Conservation (phyloP, 1,140 invertebrate genomes). For the Drosophila hydei region DNA sequence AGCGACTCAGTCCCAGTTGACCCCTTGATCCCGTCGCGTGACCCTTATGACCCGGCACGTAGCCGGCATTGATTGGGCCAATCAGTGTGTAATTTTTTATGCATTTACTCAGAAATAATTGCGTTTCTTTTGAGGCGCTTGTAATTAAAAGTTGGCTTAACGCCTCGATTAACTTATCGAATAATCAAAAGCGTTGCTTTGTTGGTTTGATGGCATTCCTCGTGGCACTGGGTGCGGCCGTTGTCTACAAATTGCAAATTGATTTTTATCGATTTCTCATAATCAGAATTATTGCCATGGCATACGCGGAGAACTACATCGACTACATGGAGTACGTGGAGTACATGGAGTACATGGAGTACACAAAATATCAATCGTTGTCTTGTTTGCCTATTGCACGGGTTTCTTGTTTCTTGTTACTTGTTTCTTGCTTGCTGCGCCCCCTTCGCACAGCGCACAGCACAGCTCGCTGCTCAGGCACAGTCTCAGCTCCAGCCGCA, state of each 20-base stretch:
- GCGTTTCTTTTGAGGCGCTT: constrained; percentile 61
- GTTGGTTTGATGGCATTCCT: constrained; percentile 13
- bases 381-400: constrained; percentile 67
- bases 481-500: neutral
- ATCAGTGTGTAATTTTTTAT: constrained; percentile 59
- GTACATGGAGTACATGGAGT: constrained; percentile 18
- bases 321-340: neutral
- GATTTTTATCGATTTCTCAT: constrained; percentile 78
- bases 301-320: neutral
- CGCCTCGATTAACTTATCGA: constrained; percentile 46
- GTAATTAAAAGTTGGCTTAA: constrained; percentile 68
- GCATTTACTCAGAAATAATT: constrained; percentile 61
- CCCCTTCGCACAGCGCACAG: neutral
- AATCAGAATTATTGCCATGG: constrained; percentile 69
- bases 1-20: neutral
- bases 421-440: constrained; percentile 34
- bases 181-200: constrained; percentile 59
- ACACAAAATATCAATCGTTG: constrained; percentile 74
- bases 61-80: constrained; percentile 57
- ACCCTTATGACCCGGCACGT: neutral
- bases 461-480: neutral
- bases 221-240: constrained; percentile 48
- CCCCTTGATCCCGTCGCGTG: neutral
- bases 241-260: constrained; percentile 79
- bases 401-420: constrained; percentile 55